Base-by-base conservation (phyloP, 2,797 vertebrate genomes). In the Emys orbicularis region DNA sequence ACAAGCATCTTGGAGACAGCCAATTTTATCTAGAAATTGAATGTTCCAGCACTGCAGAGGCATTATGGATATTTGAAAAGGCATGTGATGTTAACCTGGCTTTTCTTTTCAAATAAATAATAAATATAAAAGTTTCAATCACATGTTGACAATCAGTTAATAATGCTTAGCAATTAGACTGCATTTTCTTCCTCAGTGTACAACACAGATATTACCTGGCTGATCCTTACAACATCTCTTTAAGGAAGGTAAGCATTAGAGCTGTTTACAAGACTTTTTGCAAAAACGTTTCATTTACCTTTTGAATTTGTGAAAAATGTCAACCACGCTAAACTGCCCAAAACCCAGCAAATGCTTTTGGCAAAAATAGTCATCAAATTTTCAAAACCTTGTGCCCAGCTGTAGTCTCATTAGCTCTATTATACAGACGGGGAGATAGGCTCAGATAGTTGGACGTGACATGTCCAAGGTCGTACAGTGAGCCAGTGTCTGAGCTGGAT, bases 181-280 rank as follows among this genome's bases (percentile, higher is more conserved):
- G 47, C 8, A 8, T 1, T n/a, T 11, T 29, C 44, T 57, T 49
- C 8, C 23, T 79, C 41, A 79, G 53, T 49, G 34, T 29, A 44
- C 83, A 37, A 13, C 34, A 68, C 47, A 79, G n/a, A 37, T 47
- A 59, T 50, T 31, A 25, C 13, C 57, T 59, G 29, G 18, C 57
- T 86, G 31, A 79, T 49, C 44, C 31, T 16, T 27, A 23, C 27
- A 13, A 8, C 37, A 72, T 50, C 29, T 13, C 57, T 59, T 74
- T 53, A n/a, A 54, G 65, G 49, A 76, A 84, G 68, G 37, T 82
- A 82, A 81, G 10, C 21, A 15, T 44, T 76, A 11, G 37, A 80
- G 16, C 4, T 79, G 0, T 0, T 41, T 29, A 25, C 41, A 12
- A 86, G 90, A 37, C 0, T n/a, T 47, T 19, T 61, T 89, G 61